phyloP scores from a whole-genome alignment of 2,888 invertebrate genomes.

The Lissocephala sabroskyi region DNA sequence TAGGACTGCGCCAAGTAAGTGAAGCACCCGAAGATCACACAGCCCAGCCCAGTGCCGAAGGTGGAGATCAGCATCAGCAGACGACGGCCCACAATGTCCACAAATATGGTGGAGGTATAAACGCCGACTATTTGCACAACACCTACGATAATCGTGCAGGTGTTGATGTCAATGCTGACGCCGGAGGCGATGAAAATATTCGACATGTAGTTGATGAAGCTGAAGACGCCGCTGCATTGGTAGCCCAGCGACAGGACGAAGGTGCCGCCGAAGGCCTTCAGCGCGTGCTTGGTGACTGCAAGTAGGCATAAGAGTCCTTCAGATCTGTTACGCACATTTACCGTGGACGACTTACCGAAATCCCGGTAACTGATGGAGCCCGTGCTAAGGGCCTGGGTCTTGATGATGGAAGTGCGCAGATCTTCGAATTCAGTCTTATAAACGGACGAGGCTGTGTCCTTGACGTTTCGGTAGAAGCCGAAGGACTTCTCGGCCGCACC shows the following conservation, averaged over 20 bases:
- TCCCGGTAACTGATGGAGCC: conserved; percentile 35
- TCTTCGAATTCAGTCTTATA: conserved; percentile 44
- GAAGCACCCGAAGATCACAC: conserved; percentile 55
- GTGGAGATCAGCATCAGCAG: conserved; percentile 63
- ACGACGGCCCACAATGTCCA: conserved; percentile 66
- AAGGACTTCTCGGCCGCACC: conserved; percentile 56
- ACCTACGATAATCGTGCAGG: conserved; percentile 66
- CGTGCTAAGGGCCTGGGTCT: conserved; percentile 16
- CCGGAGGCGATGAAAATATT: conserved; percentile 62
- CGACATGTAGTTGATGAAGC: conserved; percentile 68
- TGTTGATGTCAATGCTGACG: conserved; percentile 59
- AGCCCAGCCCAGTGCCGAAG: conserved; percentile 50
- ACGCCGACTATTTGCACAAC: conserved; percentile 64
- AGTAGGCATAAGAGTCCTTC: conserved; percentile 5
- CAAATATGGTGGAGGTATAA: conserved; percentile 55
- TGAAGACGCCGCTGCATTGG: conserved; percentile 63
- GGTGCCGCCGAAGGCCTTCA: conserved; percentile 50
- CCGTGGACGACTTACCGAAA: conserved; percentile 63
- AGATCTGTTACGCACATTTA: too few relatives aligned
- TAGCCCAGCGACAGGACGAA: conserved; percentile 49
- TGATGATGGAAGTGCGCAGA: conserved; percentile 40
- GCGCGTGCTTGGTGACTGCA: conserved; percentile 52
- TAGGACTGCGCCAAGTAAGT: conserved; percentile 34
- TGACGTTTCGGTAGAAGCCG: conserved; percentile 58
- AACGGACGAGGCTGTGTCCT: neutral